Base-by-base conservation (phyloP, 2,113 vertebrate species). In the Lepidothrix coronata region DNA sequence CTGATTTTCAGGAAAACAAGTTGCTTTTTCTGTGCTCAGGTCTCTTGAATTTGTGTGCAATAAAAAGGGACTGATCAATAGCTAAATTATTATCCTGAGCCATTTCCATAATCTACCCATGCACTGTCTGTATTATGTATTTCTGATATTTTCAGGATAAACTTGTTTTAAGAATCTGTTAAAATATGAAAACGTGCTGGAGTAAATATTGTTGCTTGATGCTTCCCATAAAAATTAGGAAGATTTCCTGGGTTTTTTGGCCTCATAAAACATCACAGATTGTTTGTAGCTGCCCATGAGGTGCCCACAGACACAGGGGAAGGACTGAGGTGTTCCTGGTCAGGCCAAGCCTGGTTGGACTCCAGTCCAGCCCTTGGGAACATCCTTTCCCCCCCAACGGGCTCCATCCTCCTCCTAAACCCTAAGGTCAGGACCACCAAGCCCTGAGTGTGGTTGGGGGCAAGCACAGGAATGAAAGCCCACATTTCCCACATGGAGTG, bases 401-500 rank as follows among this genome's bases (percentile, higher is more conserved):
- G 10, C 25, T 28, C 51, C 37, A 19, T 4, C 30, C 35, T 37
- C 81, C 41, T 48, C 14, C 41, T 39, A 25, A 35, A 35, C 23
- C 2, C 21, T 14, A 2, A 2, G 14, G 14, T 8, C 3, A 6
- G 23, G 33, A n/a, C 8, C 57, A 30, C 30, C 8, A 30, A 57
- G 31, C 19, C 14, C n/a, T 7, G n/a, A 8, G 22, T 6, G n/a
- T 4, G 2, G 3, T 8, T 25, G 25, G 46, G 18, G 4, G 2
- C 3, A 0, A 21, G 11, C 14, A 49, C 37, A 21, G 7, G 5
- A 23, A 15, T 20, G 3, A 20, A 46, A 76, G 3, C 55, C 72
- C 41, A 8, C 21, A 1, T 6, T 11, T 54, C 11, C 49, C 63
- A 24, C 5, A 0, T 0, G 6, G 43, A 11, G 13, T 0, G 10